Percentiles rank a stretch among this genome's conserved stretches.
Evolutionary conservation across 2,113 vertebrate genomes (phyloP).

Genomic region (Hirundichthys speculiger): DNA sequence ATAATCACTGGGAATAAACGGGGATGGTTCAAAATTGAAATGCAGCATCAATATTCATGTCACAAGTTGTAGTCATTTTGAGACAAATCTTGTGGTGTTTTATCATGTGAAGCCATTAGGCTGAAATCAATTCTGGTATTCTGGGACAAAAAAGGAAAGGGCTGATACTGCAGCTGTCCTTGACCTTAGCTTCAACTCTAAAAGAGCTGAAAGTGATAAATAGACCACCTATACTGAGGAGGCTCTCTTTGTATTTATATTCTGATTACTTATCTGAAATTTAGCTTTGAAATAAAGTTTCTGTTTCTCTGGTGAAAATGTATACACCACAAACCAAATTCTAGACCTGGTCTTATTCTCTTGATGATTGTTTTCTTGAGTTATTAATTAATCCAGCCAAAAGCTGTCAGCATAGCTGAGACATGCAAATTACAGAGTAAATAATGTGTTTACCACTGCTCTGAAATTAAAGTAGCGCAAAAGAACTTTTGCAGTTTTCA

Average conservation of each 20-base stretch:
- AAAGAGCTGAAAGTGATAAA: conserved; percentile 26
- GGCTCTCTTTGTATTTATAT: conserved; percentile 4
- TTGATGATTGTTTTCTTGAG: too few species aligned
- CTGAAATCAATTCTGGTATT: conserved; percentile 56
- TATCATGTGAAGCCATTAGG: conserved; percentile 58
- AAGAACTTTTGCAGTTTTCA: too few species aligned
- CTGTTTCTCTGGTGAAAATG: not conserved
- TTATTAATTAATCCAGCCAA: too few species aligned
- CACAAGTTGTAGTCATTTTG: conserved; percentile 36
- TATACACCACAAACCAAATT: not conserved
- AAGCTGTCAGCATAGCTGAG: too few species aligned
- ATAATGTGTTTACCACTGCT: too few species aligned
- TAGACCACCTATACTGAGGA: conserved; percentile 2
- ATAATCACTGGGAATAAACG: conserved; percentile 50
- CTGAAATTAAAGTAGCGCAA: too few species aligned
- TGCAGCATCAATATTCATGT: conserved; percentile 17
- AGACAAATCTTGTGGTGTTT: conserved; percentile 58
- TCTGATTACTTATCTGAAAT: conserved; percentile 5
- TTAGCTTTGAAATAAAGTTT: not conserved
- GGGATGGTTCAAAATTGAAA: conserved; percentile 31
- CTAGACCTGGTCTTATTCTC: too few species aligned
- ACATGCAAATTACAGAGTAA: too few species aligned
- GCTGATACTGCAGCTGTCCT: conserved; percentile 24
- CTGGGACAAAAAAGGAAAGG: conserved; percentile 27
- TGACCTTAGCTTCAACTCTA: conserved; percentile 44